These are phyloP conservation scores for Cheilinus undulatus DNA, from an alignment of 2,113 vertebrate species.

Conservation along the genomic window DNA sequence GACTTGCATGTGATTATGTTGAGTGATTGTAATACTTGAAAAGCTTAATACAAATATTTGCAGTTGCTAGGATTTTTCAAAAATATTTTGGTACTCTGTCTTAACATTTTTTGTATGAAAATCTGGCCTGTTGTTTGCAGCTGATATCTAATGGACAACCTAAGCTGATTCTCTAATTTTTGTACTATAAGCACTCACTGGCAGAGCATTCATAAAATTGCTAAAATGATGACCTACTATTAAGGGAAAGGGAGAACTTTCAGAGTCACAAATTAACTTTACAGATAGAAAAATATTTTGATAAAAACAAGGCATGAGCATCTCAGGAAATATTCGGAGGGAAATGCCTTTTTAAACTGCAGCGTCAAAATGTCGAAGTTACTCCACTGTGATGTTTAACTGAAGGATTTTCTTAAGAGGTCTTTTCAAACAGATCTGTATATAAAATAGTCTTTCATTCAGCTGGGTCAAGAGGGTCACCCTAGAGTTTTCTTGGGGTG, in stretches of 20 bases:
- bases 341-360: background rate
- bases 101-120: too few species aligned
- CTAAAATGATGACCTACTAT: background rate
- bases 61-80: too few species aligned
- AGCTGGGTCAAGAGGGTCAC: background rate
- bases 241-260: too few species aligned
- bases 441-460: background rate
- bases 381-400: background rate
- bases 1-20: too few species aligned
- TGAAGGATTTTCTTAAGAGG: too few species aligned
- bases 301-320: constrained; percentile 1
- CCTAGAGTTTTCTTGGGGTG: too few species aligned
- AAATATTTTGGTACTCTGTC: too few species aligned
- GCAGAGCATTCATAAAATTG: background rate
- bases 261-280: background rate
- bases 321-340: background rate
- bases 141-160: too few species aligned
- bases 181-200: constrained; percentile 8
- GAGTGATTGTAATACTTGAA: too few species aligned
- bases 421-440: background rate
- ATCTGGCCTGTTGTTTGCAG: too few species aligned
- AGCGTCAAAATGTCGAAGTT: too few species aligned
- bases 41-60: too few species aligned
- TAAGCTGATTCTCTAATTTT: background rate
- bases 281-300: background rate